Evolutionary conservation across 1,140 invertebrate genomes (phyloP).

Genomic region (Brachionus angularis): DNA sequence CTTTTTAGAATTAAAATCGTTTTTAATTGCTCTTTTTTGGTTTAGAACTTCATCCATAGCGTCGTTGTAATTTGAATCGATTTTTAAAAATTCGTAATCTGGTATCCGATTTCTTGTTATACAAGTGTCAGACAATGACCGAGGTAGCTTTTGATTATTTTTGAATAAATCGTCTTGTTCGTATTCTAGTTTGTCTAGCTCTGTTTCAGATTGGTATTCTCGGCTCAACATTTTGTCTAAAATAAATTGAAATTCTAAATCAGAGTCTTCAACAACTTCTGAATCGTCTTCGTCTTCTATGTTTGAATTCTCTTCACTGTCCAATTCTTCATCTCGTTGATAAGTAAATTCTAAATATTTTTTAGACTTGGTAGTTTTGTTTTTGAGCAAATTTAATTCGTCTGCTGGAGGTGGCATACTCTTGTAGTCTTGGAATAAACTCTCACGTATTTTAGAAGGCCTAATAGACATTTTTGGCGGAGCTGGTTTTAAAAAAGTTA

Average conservation of each 20-base stretch:
- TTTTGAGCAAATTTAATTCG: not conserved
- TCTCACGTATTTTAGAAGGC: constrained; percentile 51
- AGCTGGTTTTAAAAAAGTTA: constrained; percentile 55
- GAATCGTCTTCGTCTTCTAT: constrained; percentile 43
- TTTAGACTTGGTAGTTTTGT: not conserved
- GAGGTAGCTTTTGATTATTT: not conserved
- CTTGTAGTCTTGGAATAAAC: constrained; percentile 54
- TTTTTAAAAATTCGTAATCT: constrained; percentile 17
- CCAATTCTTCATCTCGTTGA: constrained; percentile 25
- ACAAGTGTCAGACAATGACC: not conserved
- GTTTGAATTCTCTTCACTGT: constrained; percentile 47
- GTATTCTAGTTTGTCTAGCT: constrained; percentile 46
- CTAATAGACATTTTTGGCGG: constrained; percentile 56
- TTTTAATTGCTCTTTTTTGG: constrained; percentile 26
- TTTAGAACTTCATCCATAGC: constrained; percentile 19
- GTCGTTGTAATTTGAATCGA: constrained; percentile 39
- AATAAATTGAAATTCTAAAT: not conserved
- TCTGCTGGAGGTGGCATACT: constrained; percentile 35
- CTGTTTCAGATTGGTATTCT: constrained; percentile 34
- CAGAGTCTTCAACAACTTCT: constrained; percentile 2
- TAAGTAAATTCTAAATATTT: not conserved
- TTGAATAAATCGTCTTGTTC: constrained; percentile 16
- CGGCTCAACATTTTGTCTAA: constrained; percentile 32
- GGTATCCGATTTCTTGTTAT: not conserved
- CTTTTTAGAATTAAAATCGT: not conserved